Conservation (phyloP, 2,888 invertebrate species). For the Spisula solida region DNA sequence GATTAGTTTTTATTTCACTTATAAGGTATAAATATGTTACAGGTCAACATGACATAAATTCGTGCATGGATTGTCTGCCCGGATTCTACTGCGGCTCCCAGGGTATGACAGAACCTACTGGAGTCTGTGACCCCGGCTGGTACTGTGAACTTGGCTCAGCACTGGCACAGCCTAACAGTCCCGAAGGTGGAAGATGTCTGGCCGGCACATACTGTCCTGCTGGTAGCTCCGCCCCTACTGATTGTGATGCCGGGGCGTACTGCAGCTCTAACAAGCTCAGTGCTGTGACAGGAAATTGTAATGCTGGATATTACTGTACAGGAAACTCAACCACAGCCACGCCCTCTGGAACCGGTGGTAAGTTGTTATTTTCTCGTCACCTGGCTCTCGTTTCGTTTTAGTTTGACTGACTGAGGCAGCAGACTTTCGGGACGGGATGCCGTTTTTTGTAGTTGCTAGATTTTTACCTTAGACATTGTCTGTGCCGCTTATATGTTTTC, state of each 20-base stretch:
- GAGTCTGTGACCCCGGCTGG: slow-evolving; percentile 82
- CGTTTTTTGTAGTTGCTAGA: too few species aligned
- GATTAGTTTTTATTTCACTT: too few species aligned
- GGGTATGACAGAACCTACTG: slow-evolving; percentile 79
- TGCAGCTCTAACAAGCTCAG: slow-evolving; percentile 79
- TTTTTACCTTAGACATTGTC: too few species aligned
- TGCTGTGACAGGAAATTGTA: slow-evolving; percentile 79
- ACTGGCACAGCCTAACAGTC: slow-evolving; percentile 80
- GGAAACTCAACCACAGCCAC: slow-evolving; percentile 74
- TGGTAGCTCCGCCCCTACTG: slow-evolving; percentile 81
- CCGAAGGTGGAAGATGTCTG: slow-evolving; percentile 85
- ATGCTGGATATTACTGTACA: slow-evolving; percentile 85
- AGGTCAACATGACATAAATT: slow-evolving; percentile 78
- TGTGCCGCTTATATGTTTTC: too few species aligned
- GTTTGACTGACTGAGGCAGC: too few species aligned
- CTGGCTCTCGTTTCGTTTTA: too few species aligned
- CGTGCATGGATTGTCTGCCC: slow-evolving; percentile 81
- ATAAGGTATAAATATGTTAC: slow-evolving; percentile 38
- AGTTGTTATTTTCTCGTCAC: too few species aligned
- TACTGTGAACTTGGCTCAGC: slow-evolving; percentile 81
- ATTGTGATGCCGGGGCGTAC: slow-evolving; percentile 82
- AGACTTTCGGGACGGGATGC: too few species aligned
- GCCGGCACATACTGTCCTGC: slow-evolving; percentile 85
- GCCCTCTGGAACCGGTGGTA: slow-evolving; percentile 67
- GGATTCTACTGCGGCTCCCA: slow-evolving; percentile 82